Base-by-base conservation (phyloP, 2,113 vertebrate genomes). In the Petromus typicus region DNA sequence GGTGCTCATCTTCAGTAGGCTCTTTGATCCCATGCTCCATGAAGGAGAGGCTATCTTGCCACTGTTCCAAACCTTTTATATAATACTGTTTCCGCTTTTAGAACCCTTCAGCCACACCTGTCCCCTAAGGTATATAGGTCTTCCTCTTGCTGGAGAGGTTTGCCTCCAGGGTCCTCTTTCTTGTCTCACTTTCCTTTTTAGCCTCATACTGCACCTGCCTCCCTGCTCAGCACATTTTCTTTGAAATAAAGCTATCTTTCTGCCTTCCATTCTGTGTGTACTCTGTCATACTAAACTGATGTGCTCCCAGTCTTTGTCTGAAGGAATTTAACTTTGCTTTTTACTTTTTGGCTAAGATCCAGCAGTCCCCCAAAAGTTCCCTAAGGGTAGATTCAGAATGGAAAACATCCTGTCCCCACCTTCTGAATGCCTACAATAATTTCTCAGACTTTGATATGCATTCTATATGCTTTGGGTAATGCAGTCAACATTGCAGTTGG, bases 361-460 rank as follows among this genome's bases (percentile, higher is more conserved):
- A 83, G n/a, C 14, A 78, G 16, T 23, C 11, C 20, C 64, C 57
- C 56, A 66, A 59, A 23, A 66, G 30, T 16, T 87, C 48, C 30
- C 20, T 32, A 85, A 54, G 8, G 18, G 37, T 25, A 37, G 57
- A 25, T 13, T 37, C 18, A 63, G 23, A 37, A 63, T 73, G 14
- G 54, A 61, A 67, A 59, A 5, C 18, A 34, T 12, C 43, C 32
- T 32, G 48, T 30, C 27, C 4, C 54, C 56, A 4, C 3, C 27
- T 76, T 93, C 57, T 75, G 23, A 86, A 69, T 87, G 54, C 34
- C 11, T 51, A 2, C 3, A 7, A 3, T 51, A 64, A n/a, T 83
- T 94, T 94, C 56, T 80, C 91, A 48, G 37, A 84, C 67, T 63
- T 64, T 91, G 51, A 75, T 48, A 27, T 75, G 25, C 17, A 37